These are phyloP conservation scores for Pedionomus torquatus DNA, from an alignment of 2,113 vertebrate species.

Conservation along the genomic window DNA sequence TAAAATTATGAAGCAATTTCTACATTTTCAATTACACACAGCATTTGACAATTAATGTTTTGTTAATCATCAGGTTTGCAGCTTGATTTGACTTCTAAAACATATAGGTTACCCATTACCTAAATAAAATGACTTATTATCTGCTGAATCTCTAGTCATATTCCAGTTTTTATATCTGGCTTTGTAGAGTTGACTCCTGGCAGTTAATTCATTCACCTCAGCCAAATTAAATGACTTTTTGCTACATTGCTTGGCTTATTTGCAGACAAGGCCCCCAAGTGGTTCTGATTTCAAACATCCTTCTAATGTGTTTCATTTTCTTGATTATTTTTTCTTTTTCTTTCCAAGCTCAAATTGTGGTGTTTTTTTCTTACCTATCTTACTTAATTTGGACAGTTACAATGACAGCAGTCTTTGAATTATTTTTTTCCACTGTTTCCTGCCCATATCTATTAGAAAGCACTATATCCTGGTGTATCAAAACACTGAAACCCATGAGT, in stretches of 20 bases:
- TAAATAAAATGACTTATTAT: conserved; percentile 53
- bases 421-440: neutral
- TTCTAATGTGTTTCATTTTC: neutral
- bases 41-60: conserved; percentile 66
- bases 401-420: neutral
- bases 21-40: conserved; percentile 58
- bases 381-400: neutral
- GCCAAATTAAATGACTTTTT: neutral
- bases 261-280: neutral
- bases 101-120: conserved; percentile 42
- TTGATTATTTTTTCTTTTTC: accelerated
- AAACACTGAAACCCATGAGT: neutral
- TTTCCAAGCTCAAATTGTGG: neutral
- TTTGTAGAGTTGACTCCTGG: neutral
- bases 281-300: neutral
- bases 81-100: conserved; percentile 60
- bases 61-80: conserved; percentile 51
- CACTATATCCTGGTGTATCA: neutral
- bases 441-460: neutral
- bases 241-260: neutral
- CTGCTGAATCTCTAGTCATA: conserved; percentile 46
- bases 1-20: conserved; percentile 64
- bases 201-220: conserved; percentile 36
- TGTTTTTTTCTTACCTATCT: neutral
- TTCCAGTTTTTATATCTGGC: conserved; percentile 28